Conservation (phyloP, 2,113 vertebrate species). For the Megalops atlanticus region DNA sequence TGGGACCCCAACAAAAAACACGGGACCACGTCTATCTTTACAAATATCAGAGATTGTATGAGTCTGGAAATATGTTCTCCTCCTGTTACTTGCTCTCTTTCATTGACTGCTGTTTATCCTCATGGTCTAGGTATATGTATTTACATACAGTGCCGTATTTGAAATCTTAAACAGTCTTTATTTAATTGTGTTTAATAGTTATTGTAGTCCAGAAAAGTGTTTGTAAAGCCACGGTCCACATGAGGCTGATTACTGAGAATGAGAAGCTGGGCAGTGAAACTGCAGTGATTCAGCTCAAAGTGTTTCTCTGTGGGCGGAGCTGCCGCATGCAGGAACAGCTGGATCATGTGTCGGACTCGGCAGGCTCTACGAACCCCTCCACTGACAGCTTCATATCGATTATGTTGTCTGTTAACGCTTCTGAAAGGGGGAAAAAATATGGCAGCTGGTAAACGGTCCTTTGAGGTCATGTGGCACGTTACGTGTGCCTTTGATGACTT, state of each 20-base stretch:
- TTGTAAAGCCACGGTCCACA: neutral
- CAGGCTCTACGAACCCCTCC: neutral
- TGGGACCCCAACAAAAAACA: neutral
- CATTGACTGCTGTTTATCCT: neutral
- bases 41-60: neutral
- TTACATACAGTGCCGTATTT: neutral
- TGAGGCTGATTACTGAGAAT: neutral
- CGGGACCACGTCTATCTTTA: neutral
- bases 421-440: neutral
- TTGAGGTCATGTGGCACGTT: neutral
- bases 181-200: neutral
- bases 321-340: slow-evolving; percentile 6
- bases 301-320: neutral
- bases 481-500: neutral
- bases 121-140: neutral
- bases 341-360: neutral
- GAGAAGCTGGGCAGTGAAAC: neutral
- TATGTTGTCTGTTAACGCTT: neutral
- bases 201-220: neutral
- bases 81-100: neutral
- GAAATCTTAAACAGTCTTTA: neutral
- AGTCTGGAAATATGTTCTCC: neutral
- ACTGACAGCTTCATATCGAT: slow-evolving; percentile 13
- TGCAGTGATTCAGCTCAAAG: neutral
- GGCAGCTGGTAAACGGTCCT: slow-evolving; percentile 9